Conservation (phyloP, 2,797 vertebrate genomes). For the Acrossocheilus fasciatus region DNA sequence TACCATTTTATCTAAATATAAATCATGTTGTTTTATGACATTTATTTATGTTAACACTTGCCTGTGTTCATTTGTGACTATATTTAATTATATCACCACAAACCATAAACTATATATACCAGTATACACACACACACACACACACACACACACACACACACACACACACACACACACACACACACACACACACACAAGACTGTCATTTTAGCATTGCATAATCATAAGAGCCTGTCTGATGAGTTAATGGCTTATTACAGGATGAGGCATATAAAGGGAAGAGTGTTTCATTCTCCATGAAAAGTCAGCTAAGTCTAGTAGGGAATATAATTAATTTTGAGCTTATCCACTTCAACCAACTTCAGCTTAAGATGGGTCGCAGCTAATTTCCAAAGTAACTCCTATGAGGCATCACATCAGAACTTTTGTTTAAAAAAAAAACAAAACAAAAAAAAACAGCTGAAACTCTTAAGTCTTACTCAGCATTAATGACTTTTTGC, state of each 20-base stretch:
- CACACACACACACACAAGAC: not conserved
- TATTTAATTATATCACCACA: not conserved
- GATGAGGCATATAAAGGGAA: conserved; percentile 16
- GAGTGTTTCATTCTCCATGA: conserved; percentile 13
- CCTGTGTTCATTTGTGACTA: not conserved
- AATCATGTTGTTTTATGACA: not conserved
- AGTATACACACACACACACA: too few relatives aligned
- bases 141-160: too few relatives aligned
- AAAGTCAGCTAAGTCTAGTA: conserved; percentile 26
- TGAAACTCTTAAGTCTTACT: not conserved
- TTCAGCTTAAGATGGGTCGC: conserved; percentile 6
- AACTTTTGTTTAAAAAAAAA: not conserved
- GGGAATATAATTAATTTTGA: conserved; percentile 39
- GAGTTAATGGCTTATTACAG: conserved; percentile 15
- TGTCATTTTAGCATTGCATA: not conserved
- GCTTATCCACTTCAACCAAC: conserved; percentile 44
- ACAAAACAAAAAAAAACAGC: not conserved
- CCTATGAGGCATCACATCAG: not conserved
- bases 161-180: too few relatives aligned
- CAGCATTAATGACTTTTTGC: not conserved
- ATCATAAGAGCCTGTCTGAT: conserved; percentile 1
- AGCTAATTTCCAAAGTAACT: conserved; percentile 19
- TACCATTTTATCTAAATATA: not conserved
- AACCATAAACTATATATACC: too few relatives aligned
- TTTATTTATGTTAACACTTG: not conserved